Evolutionary conservation across 1,140 invertebrate genomes (phyloP).

Genomic region (Saccostrea cuccullata): DNA sequence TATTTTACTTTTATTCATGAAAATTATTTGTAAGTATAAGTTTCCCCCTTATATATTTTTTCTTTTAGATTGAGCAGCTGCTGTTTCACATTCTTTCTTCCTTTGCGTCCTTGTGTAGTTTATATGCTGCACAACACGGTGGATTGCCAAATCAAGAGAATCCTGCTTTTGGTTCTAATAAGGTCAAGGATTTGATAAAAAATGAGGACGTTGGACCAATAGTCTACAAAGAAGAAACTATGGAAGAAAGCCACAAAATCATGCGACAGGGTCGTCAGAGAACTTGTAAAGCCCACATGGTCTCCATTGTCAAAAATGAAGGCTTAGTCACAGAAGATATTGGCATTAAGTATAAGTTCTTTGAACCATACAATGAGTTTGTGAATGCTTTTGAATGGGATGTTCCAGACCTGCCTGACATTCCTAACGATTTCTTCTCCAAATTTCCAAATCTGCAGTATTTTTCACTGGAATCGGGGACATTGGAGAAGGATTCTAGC

Average conservation of each 20-base stretch:
- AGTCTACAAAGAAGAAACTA: neutral
- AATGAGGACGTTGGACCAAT: conserved; percentile 40
- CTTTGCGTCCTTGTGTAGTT: conserved; percentile 59
- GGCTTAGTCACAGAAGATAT: neutral
- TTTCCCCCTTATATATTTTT: neutral
- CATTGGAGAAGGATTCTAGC: conserved; percentile 8
- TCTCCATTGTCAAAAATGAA: conserved; percentile 50
- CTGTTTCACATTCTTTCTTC: conserved; percentile 56
- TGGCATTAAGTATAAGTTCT: conserved; percentile 51
- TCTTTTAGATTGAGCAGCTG: conserved; percentile 55
- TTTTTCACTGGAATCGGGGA: conserved; percentile 56
- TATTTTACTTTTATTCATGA: too few species aligned
- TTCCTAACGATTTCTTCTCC: conserved; percentile 63
- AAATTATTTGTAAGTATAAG: too few species aligned
- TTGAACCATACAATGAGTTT: conserved; percentile 65
- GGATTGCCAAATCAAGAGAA: conserved; percentile 52
- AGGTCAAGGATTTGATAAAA: conserved; percentile 47
- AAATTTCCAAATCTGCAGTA: conserved; percentile 66
- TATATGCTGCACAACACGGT: conserved; percentile 59
- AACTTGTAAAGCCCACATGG: conserved; percentile 61
- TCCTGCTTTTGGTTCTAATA: conserved; percentile 38
- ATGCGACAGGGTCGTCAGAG: conserved; percentile 27
- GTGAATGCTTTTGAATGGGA: conserved; percentile 63
- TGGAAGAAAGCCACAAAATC: conserved; percentile 42
- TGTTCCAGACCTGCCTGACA: conserved; percentile 24